Base-by-base conservation (phyloP, 2,797 vertebrate species). In the Pangasius macronema region DNA sequence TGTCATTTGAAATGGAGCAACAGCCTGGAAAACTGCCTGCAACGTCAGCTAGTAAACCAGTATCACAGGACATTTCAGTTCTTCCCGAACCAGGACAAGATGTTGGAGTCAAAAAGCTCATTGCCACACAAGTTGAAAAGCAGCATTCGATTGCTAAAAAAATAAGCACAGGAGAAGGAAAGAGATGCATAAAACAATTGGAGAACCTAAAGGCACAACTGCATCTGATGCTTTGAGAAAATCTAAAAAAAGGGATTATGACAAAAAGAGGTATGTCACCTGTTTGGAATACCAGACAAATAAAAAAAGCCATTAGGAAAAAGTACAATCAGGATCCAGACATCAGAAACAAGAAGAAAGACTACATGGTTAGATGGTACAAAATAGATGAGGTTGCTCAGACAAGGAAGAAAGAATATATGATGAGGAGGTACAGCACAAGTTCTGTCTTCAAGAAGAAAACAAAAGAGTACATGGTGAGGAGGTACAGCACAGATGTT, bases 1-100 rank as follows among this genome's bases (percentile, higher is more conserved):
- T 89, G n/a, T 65, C 36, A 6, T 68, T 87, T 83, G 2, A 87
- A 57, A 7, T 27, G 61, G 49, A 42, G n/a, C 65, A 86, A 67
- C 27, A 13, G 42, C 30, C n/a, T 36, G 1, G 18, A 65, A 24
- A 42, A 63, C 2, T 18, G 33, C 10, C 0, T 11, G n/a, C 27
- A 63, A 10, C 8, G 9, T 11, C 55, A 57, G 55, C 55, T 20
- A 18, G 55, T 57, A 3, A 57, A 10, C 20, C 61, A 63, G 20
- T 63, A 18, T 24, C 18, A 83, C 22, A 57, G 13, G 3, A 18
- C 57, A 83, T 1, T 72, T 82, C 53, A 49, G 5, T 5, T n/a
- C 7, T 53, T 24, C 49, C 2, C 10, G 2, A 27, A 57, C 18
- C 36, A 33, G 49, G 10, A 51, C 13, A 51, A 51, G 36, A 68